Base-by-base conservation (phyloP, 2,888 invertebrate species). In the Trichopoda pennipes region DNA sequence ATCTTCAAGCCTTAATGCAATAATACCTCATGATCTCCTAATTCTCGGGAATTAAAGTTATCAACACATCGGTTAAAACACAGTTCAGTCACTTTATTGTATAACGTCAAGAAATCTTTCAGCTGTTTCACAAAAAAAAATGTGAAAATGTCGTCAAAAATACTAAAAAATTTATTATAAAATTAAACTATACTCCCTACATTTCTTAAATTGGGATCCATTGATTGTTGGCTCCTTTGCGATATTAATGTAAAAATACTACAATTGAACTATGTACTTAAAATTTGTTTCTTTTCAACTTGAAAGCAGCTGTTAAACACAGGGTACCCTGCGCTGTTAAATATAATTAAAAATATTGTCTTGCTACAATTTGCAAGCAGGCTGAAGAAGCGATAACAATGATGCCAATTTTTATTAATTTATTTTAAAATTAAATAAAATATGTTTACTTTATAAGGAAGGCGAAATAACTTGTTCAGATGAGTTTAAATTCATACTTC, bases 1-100 rank as follows among this genome's bases (percentile, higher is more conserved):
- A 9, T 17, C 8, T n/a, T 9, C 6, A 28, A 4, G 8, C 3
- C 4, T 4, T 28, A 28, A 4, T 4, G 1, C 7, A 28, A 6
- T 4, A 28, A 28, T 42, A 90, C 90, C 87, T 90, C 91, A 74
- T 88, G 85, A 3, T 84, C 81, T 19, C 83, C 87, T 53, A 90
- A 85, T 58, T 87, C 85, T 28, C 90, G 85, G 32, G 86, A 88
- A 74, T 87, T 89, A 17, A 91, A 88, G 60, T 88, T 90, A 69
- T 91, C 91, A 21, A 90, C 88, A 83, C 91, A 91, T 55, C 89
- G 87, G 44, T 85, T 85, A 44, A 91, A 91, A 73, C 91, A 91
- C 56, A 91, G 51, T 81, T 91, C 91, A 2, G 91, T 91, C 56
- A 91, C 89, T 89, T 88, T 90, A 86, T 91, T 91, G 88, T 91